Evolutionary conservation across 2,888 invertebrate species (phyloP).

Genomic region (Antitype chi): DNA sequence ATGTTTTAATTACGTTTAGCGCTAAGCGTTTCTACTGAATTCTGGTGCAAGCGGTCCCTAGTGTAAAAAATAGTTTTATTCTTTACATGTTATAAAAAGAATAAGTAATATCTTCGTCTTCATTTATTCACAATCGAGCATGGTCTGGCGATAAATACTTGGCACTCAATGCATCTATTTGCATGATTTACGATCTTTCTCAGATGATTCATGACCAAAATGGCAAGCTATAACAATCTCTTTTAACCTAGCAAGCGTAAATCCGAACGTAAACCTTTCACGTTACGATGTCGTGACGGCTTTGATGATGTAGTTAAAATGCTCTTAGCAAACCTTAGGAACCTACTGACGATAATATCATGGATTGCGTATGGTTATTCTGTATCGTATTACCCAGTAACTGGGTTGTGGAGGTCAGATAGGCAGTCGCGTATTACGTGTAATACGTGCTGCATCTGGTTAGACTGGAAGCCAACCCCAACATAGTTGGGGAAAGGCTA

Average conservation of each 20-base stretch:
- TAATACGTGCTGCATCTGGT: no score
- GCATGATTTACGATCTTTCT: conserved; percentile 43
- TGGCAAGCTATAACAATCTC: conserved; percentile 36
- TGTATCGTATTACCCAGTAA: no score
- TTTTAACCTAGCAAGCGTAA: conserved; percentile 37
- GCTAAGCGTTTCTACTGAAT: background rate
- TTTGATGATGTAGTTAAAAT: conserved; percentile 25
- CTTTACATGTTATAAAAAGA: background rate
- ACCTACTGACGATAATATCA: background rate
- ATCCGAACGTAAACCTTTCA: conserved; percentile 31
- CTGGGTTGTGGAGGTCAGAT: no score
- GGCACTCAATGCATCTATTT: conserved; percentile 44
- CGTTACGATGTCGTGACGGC: conserved; percentile 8
- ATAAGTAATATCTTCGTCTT: background rate
- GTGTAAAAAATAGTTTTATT: background rate
- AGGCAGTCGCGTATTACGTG: no score
- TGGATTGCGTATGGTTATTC: background rate
- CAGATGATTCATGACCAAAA: conserved; percentile 56
- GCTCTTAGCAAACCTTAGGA: background rate
- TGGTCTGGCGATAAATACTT: conserved; percentile 39
- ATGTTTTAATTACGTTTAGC: background rate
- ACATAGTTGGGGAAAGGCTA: no score
- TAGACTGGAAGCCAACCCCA: no score
- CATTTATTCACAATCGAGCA: conserved; percentile 37
- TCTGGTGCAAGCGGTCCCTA: background rate